Evolutionary conservation across 2,888 invertebrate genomes (phyloP), one percentile per base, ranked within the genome.

Genomic region (Peribatodes rhomboidaria): DNA sequence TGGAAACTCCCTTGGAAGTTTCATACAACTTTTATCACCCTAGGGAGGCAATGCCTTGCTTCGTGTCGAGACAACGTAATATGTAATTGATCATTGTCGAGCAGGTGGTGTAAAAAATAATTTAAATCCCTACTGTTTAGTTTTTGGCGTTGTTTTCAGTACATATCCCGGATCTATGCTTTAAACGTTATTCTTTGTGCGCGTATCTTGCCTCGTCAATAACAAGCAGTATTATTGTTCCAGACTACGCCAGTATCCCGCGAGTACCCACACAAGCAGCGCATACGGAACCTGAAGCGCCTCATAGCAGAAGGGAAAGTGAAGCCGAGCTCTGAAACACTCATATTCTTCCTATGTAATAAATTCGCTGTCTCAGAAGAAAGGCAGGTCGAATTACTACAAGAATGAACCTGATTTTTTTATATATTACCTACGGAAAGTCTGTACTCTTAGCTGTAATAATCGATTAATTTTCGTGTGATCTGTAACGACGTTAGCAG

Each of bases 221-320:
- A 18, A 18, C 11, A 11, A 20, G 20, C 9, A 2, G 2, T 2
- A 44, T 13, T 22, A 22, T 16, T 46, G 27, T 49, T 49, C 4
- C 16, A 72, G 65, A 55, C 61, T 18, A 44, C 41, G 31, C 7
- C 71, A 4, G 70, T 53, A 37, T 81, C 84, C 27, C 82, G 89
- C 82, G 95, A 95, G 83, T 94, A 94, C 78, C 95, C 95, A 20
- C 95, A 95, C 85, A 94, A 94, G 86, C 94, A 95, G 80, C 94
- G 95, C 75, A 92, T 95, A 62, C 90, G 94, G 69, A 95, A 95
- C 83, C 89, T 95, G 68, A 89, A 93, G 66, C 80, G 85, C 57
- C 83, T 93, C 39, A 93, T 94, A 75, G 85, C 84, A 4, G 88
- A 90, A 60, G 92, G 91, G 57, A 94, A 92, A 76, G 86, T 93